Percentiles rank a stretch among this genome's conserved stretches.
Evolutionary conservation across 2,888 invertebrate genomes (phyloP).

Genomic region (Cheilosia urbana): DNA sequence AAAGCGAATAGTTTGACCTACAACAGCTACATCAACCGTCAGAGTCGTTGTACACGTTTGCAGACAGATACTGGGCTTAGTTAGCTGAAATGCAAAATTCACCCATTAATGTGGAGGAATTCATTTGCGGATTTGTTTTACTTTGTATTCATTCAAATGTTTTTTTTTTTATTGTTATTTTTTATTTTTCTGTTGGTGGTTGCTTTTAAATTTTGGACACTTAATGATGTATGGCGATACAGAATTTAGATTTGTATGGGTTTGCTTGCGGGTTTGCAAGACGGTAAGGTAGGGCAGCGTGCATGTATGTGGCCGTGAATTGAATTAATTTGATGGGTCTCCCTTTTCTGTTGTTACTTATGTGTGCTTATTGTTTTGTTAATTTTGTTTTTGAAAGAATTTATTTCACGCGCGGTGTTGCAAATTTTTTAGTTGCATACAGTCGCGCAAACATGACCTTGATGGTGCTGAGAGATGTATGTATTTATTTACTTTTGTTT

Average conservation of each 20-base stretch:
- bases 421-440: conserved; percentile 60
- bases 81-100: conserved; percentile 50
- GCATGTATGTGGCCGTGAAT: conserved; percentile 60
- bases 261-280: conserved; percentile 44
- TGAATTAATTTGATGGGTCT: conserved; percentile 69
- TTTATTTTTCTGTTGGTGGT: conserved; percentile 5
- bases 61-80: conserved; percentile 22
- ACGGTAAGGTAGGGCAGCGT: conserved; percentile 56
- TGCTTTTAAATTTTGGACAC: conserved; percentile 46
- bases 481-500: not conserved
- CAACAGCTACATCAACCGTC: conserved; percentile 55
- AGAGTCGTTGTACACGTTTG: conserved; percentile 38
- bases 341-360: conserved; percentile 54
- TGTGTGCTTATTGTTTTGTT: conserved; percentile 27
- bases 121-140: conserved; percentile 27
- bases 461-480: conserved; percentile 34
- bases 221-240: conserved; percentile 26
- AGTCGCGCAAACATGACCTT: conserved; percentile 63
- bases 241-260: conserved; percentile 28
- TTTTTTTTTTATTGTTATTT: not conserved
- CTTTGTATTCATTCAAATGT: conserved; percentile 17
- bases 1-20: conserved; percentile 68
- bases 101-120: conserved; percentile 44
- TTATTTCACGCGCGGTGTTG: conserved; percentile 51
- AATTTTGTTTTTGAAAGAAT: conserved; percentile 49